Percentiles rank a stretch among this genome's conserved stretches.
phyloP scores from a whole-genome alignment of 2,113 vertebrate genomes.

The Synodontis membranacea region DNA sequence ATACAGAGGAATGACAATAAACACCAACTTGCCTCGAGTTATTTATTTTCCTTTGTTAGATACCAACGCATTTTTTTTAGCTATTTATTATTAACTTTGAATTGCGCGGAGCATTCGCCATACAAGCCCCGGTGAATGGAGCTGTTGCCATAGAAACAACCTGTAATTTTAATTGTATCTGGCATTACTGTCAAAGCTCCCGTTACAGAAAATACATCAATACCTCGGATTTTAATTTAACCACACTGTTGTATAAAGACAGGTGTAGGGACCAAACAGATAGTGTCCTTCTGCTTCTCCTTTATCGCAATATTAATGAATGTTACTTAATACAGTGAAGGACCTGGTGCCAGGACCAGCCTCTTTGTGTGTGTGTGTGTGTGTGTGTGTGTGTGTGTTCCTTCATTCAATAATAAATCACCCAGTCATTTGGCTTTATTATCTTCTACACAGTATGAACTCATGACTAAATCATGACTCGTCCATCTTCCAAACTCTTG shows the following conservation, averaged over 20 bases:
- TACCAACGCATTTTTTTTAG: not conserved
- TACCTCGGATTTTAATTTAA: not conserved
- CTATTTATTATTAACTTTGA: not conserved
- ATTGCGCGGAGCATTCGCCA: not conserved
- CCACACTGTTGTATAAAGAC: not conserved
- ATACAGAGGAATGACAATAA: not conserved
- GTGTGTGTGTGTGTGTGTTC: not conserved
- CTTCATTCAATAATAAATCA: not conserved
- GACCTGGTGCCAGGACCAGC: not conserved
- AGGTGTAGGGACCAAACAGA: not conserved
- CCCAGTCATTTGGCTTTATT: not conserved
- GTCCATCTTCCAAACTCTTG: not conserved
- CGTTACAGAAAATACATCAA: not conserved
- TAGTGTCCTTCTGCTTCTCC: not conserved
- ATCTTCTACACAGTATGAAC: not conserved
- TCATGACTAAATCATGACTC: not conserved
- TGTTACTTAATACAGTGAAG: not conserved
- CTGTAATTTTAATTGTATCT: not conserved
- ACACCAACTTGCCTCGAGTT: not conserved
- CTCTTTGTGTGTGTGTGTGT: not conserved
- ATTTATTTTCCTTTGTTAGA: not conserved
- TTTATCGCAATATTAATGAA: not conserved
- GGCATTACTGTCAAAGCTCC: not conserved
- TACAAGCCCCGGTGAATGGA: not conserved
- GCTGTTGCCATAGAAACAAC: not conserved